A percentile compares a stretch with the other conserved stretches of the same genome.
Evolutionary conservation across 2,888 invertebrate species (phyloP).

Genomic region (Hyposoter dolosus): DNA sequence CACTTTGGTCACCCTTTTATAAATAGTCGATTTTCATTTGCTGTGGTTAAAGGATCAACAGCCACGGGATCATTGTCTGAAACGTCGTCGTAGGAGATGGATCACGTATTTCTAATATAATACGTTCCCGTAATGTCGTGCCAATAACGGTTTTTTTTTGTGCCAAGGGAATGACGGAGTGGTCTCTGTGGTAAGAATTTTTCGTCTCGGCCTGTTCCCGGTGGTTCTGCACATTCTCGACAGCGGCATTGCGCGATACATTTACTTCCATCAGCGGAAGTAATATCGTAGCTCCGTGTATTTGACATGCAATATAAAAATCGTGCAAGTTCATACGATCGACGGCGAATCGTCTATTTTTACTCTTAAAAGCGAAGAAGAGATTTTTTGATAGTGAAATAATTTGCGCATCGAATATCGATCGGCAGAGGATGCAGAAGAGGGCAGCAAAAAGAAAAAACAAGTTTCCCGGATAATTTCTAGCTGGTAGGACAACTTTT

Average conservation of each 20-base stretch:
- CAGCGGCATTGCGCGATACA: background rate
- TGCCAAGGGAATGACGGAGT: constrained; percentile 80
- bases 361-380: background rate
- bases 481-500: background rate
- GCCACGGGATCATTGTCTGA: constrained; percentile 79
- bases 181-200: constrained; percentile 53
- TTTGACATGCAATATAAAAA: background rate
- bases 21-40: constrained; percentile 3
- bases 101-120: constrained; percentile 80
- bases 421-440: background rate
- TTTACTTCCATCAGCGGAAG: constrained; percentile 2
- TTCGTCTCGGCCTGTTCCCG: background rate
- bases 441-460: background rate
- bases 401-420: background rate
- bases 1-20: background rate
- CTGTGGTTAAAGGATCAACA: constrained; percentile 67
- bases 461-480: background rate
- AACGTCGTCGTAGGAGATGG: constrained; percentile 80
- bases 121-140: constrained; percentile 77
- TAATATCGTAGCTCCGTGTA: background rate
- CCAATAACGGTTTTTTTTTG: constrained; percentile 83
- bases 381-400: background rate
- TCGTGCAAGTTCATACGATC: background rate
- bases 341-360: background rate
- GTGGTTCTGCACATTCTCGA: background rate